Conservation (phyloP, 2,888 invertebrate genomes). For the Stenolophus ochropezus region DNA sequence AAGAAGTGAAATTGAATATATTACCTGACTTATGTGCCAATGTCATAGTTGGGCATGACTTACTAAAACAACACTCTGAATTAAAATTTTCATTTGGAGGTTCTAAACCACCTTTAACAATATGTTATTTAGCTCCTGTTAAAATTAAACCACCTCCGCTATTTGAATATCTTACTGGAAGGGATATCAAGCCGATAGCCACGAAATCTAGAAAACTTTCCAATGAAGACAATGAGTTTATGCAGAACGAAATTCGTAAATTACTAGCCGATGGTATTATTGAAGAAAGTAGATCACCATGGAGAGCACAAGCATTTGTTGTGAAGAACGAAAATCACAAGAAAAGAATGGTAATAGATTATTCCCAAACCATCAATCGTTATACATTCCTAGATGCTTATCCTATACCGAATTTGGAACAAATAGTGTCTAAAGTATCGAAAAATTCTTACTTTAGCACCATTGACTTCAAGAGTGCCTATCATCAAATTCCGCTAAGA, state of each 20-base stretch:
- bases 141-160: not conserved
- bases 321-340: too few species aligned
- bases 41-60: not conserved
- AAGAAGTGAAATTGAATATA: not conserved
- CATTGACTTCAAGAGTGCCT: slow-evolving; percentile 1
- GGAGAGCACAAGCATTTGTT: not conserved
- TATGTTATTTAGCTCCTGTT: too few species aligned
- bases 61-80: not conserved
- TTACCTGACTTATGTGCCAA: not conserved
- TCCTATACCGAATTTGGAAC: not conserved
- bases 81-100: not conserved
- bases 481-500: not conserved
- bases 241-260: not conserved
- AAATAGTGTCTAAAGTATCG: not conserved
- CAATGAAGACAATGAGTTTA: not conserved
- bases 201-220: not conserved
- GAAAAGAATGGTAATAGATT: not conserved
- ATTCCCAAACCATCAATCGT: slow-evolving; percentile 28
- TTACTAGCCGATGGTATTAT: slow-evolving; percentile 2
- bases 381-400: too few species aligned
- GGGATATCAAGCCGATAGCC: not conserved
- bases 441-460: not conserved
- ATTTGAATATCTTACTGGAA: not conserved
- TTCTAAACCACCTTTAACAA: too few species aligned
- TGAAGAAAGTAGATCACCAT: slow-evolving; percentile 3